Evolutionary conservation across 1,140 invertebrate genomes (phyloP), one percentile per base, ranked within the genome.

Genomic region (Proctacanthus coquilletti): DNA sequence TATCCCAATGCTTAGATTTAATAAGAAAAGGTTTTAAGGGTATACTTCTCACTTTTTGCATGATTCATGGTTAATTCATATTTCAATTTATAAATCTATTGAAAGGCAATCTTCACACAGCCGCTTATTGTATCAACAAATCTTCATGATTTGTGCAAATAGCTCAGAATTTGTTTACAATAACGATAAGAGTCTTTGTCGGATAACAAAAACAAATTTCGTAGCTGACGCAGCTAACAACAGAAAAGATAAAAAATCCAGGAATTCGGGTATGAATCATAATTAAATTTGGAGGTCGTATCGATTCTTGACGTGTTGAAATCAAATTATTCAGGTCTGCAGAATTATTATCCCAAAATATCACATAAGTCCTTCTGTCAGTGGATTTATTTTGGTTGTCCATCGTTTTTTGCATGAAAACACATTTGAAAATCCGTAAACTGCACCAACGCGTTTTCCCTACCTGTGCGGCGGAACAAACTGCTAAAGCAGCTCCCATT

Each of bases 401-500:
- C n/a, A n/a, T n/a, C 19, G 21, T 21, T 19, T 8, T 6, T n/a
- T 25, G 23, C n/a, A 25, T 25, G 23, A 8, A 25, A 25, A n/a
- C n/a, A 25, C 6, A n/a, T 25, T 8, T 6, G 23, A n/a, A 25
- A 25, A 8, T 8, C 6, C 6, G n/a, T 6, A 25, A 25, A 25
- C 23, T 25, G 6, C 23, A 25, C 6, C n/a, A 25, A 48, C 18
- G n/a, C 13, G 8, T 8, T 19, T 11, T 8, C 38, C 43, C 50
- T 57, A 76, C 73, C 68, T 75, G 73, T 20, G 72, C 72, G 40
- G 70, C 71, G 17, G 72, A 74, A 63, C 71, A 75, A 45, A 75
- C 61, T 18, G 72, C 72, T 45, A 75, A 55, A 41, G 68, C 71
- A 33, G 72, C 72, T 41, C 73, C 73, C 73, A 76, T 76, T 36